Evolutionary conservation across 2,888 invertebrate species (phyloP).

Genomic region (Drosophila diplacantha): DNA sequence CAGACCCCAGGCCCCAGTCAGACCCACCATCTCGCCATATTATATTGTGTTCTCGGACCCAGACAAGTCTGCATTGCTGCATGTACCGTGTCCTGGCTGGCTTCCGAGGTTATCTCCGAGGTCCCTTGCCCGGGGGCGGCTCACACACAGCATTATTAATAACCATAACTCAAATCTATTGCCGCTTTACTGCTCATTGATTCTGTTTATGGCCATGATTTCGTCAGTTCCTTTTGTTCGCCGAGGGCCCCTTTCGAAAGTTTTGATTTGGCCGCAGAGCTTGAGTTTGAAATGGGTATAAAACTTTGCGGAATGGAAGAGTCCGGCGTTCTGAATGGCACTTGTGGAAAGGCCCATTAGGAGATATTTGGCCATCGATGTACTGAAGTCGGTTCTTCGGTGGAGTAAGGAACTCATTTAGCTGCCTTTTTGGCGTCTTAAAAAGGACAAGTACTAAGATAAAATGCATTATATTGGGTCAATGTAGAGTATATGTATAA

Average conservation of each 20-base stretch:
- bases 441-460: too few relatives aligned
- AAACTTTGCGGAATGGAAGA: neutral
- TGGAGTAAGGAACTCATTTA: neutral
- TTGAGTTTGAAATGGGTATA: conserved; percentile 13
- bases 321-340: conserved; percentile 18
- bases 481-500: neutral
- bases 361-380: neutral
- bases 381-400: neutral
- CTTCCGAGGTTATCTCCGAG: conserved; percentile 22
- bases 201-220: conserved; percentile 54
- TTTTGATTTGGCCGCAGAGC: conserved; percentile 45
- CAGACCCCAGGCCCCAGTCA: conserved; percentile 16
- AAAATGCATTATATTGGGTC: neutral
- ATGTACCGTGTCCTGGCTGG: conserved; percentile 40
- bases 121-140: conserved; percentile 25
- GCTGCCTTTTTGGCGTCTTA: neutral
- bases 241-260: conserved; percentile 31
- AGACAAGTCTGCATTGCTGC: conserved; percentile 68
- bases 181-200: conserved; percentile 70
- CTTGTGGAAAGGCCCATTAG: conserved; percentile 2
- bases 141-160: conserved; percentile 65
- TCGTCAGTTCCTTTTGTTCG: conserved; percentile 39
- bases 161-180: conserved; percentile 75
- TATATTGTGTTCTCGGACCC: conserved; percentile 60
- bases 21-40: conserved; percentile 42